A percentile compares a stretch with the other conserved stretches of the same genome.
These are phyloP conservation scores for Triplophysa yarkandensis DNA, from an alignment of 2,797 vertebrate genomes.

Conservation along the genomic window DNA sequence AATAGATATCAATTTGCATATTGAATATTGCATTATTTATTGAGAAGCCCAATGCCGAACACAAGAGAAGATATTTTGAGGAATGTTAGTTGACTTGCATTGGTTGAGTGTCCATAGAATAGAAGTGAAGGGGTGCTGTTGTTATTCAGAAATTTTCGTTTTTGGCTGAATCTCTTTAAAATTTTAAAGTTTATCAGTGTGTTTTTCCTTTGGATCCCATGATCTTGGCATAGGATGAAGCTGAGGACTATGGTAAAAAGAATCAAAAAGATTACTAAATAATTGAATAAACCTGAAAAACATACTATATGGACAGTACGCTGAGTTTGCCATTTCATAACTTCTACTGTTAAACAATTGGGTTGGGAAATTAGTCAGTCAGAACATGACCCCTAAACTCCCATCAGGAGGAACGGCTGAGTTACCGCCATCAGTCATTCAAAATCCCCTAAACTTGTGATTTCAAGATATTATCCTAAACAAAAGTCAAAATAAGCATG, in stretches of 20 bases:
- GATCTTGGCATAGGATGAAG: background rate
- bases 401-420: background rate
- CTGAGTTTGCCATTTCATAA: background rate
- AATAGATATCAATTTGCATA: too few relatives aligned
- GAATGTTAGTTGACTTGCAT: too few relatives aligned
- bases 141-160: too few relatives aligned
- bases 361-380: conserved; percentile 29
- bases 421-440: conserved; percentile 16
- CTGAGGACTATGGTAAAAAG: too few relatives aligned
- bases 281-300: too few relatives aligned
- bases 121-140: too few relatives aligned
- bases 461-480: conserved; percentile 42
- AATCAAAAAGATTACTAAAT: too few relatives aligned
- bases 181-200: background rate
- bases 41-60: too few relatives aligned
- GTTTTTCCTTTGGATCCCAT: background rate
- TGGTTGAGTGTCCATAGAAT: too few relatives aligned
- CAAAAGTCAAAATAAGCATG: conserved; percentile 49
- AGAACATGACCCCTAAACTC: conserved; percentile 25
- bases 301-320: background rate
- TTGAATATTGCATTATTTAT: too few relatives aligned
- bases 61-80: too few relatives aligned
- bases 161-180: too few relatives aligned
- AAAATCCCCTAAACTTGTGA: conserved; percentile 32
- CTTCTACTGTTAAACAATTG: conserved; percentile 11